Percentiles rank a stretch among this genome's conserved stretches.
Evolutionary conservation across 2,888 invertebrate species (phyloP).

Genomic region (Scaptomyza flava): DNA sequence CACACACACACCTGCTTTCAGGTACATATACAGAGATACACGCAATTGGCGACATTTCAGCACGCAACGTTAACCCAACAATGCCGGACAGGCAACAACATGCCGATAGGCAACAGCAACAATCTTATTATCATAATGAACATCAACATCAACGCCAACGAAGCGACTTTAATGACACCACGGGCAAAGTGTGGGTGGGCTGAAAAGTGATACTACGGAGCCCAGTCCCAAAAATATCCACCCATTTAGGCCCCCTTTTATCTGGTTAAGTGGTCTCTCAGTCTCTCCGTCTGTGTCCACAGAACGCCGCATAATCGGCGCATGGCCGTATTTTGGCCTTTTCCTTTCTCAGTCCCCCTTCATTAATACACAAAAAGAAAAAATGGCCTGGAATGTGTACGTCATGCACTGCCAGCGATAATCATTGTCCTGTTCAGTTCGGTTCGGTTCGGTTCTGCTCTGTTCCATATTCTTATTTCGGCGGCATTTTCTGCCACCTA

Average conservation of each 20-base stretch:
- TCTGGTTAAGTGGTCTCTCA: constrained; percentile 53
- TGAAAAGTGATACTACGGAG: constrained; percentile 1
- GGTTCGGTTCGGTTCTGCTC: constrained; percentile 5
- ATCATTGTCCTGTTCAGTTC: constrained; percentile 37
- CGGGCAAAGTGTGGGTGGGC: constrained; percentile 1
- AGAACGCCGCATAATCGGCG: constrained; percentile 62
- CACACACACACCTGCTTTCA: constrained; percentile 1
- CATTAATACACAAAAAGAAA: constrained; percentile 56
- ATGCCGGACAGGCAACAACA: constrained; percentile 31
- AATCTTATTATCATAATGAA: constrained; percentile 75
- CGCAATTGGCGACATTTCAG: constrained; percentile 77
- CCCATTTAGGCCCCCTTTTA: constrained; percentile 14
- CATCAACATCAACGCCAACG: constrained; percentile 57
- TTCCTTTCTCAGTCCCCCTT: constrained; percentile 11
- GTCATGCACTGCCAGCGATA: constrained; percentile 46
- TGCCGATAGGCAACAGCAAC: constrained; percentile 27
- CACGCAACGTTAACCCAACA: constrained; percentile 72
- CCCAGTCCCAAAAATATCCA: constrained; percentile 3
- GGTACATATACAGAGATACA: constrained; percentile 52
- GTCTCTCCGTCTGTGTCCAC: constrained; percentile 25
- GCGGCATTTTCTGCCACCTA: constrained; percentile 18
- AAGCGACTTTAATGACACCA: constrained; percentile 58
- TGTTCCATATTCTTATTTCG: constrained; percentile 38
- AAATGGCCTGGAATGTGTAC: constrained; percentile 46
- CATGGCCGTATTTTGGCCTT: constrained; percentile 29